phyloP scores from a whole-genome alignment of 2,888 invertebrate genomes.

The Belgica antarctica region DNA sequence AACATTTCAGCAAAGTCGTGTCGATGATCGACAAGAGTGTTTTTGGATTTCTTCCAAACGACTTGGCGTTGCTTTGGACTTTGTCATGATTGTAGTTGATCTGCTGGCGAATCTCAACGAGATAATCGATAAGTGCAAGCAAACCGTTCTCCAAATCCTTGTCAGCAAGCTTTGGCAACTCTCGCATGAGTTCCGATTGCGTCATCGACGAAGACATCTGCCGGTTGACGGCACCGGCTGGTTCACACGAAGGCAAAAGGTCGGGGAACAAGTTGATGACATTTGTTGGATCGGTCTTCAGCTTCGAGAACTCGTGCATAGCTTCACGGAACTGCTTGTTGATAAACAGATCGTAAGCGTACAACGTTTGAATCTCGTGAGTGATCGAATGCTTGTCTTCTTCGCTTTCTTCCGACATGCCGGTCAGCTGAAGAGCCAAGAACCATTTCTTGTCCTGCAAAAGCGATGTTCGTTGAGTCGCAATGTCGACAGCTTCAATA shows the following conservation, averaged over 20 bases:
- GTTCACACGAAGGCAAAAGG: conserved; percentile 56
- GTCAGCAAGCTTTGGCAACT: conserved; percentile 63
- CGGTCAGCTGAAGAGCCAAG: conserved; percentile 85
- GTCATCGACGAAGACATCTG: conserved; percentile 50
- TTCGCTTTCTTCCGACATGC: conserved; percentile 77
- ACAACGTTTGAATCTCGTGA: conserved; percentile 83
- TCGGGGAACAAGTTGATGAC: conserved; percentile 94
- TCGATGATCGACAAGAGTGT: conserved; percentile 89
- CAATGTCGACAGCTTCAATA: conserved; percentile 74
- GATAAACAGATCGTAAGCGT: conserved; percentile 88
- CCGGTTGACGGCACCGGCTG: conserved; percentile 46
- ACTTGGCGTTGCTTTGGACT: conserved; percentile 50
- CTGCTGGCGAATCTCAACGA: conserved; percentile 68
- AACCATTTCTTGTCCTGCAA: conserved; percentile 90
- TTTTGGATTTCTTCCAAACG: conserved; percentile 51
- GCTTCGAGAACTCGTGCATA: conserved; percentile 84
- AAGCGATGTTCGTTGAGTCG: conserved; percentile 78
- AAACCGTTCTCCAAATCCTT: conserved; percentile 85
- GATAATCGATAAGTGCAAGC: conserved; percentile 83
- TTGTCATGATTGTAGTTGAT: conserved; percentile 56
- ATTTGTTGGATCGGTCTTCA: conserved; percentile 91
- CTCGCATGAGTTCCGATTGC: conserved; percentile 52
- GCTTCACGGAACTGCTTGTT: conserved; percentile 85
- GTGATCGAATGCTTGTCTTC: conserved; percentile 78
- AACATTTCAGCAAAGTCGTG: conserved; percentile 94